Evolutionary conservation across 2,888 invertebrate genomes (phyloP).

Genomic region (Phymatocera aterrima): DNA sequence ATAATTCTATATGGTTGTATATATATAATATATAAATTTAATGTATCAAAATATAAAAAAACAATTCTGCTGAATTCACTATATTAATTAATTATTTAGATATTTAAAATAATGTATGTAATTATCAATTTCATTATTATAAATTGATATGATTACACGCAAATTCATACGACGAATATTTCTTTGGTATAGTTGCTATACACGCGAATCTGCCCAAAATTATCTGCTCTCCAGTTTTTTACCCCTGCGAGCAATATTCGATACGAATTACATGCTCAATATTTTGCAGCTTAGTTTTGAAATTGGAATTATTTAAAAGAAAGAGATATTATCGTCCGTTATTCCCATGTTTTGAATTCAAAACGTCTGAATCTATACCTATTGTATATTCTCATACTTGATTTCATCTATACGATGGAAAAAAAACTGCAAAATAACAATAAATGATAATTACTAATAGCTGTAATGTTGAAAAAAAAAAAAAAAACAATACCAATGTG

Average conservation of each 20-base stretch:
- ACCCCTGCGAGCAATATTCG: constrained; percentile 7
- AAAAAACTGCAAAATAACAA: background rate
- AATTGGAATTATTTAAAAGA: background rate
- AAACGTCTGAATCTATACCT: background rate
- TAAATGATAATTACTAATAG: constrained; percentile 40
- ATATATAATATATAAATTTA: constrained; percentile 15
- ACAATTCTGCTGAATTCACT: constrained; percentile 6
- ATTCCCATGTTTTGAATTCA: background rate
- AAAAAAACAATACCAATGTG: constrained; percentile 18
- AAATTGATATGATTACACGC: background rate
- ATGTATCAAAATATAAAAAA: constrained; percentile 20
- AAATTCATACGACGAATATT: background rate
- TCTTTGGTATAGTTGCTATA: background rate
- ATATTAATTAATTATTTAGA: constrained; percentile 16
- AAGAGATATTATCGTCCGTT: no score
- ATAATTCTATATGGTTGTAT: background rate
- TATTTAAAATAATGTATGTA: background rate
- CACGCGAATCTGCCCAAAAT: background rate
- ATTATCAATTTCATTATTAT: background rate
- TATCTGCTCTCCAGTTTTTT: background rate
- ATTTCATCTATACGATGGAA: constrained; percentile 7
- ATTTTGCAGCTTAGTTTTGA: background rate
- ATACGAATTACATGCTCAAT: constrained; percentile 26
- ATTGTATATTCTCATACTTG: background rate
- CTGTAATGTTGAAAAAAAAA: constrained; percentile 45